phyloP scores from a whole-genome alignment of 2,113 vertebrate species.

The Cyanoramphus novaezelandiae region DNA sequence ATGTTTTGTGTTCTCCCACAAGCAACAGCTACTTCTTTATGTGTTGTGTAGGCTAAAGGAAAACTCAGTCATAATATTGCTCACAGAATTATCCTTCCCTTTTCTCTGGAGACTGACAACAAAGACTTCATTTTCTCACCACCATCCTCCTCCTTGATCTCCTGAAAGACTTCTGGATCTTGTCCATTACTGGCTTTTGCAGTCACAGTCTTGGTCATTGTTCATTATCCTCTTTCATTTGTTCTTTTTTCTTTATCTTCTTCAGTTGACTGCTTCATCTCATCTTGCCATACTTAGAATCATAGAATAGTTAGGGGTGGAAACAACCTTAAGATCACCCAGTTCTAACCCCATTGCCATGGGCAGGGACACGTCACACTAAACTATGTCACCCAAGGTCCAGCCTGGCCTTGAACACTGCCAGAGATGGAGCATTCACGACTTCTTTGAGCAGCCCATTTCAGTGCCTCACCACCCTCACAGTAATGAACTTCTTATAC shows the following conservation, averaged over 20 bases:
- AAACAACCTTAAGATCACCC: not conserved
- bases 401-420: not conserved
- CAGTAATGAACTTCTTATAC: not conserved
- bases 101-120: not conserved
- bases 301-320: not conserved
- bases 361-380: not conserved
- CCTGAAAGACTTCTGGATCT: not conserved
- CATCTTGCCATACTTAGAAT: not conserved
- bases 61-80: not conserved
- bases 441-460: not conserved
- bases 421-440: not conserved
- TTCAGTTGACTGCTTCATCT: not conserved
- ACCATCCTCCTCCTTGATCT: not conserved
- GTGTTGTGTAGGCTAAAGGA: not conserved
- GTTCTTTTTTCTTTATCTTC: not conserved
- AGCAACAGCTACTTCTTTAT: not conserved
- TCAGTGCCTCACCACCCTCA: not conserved
- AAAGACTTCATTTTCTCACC: not conserved
- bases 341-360: not conserved
- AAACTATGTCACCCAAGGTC: not conserved
- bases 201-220: not conserved
- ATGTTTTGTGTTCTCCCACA: not conserved
- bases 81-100: not conserved
- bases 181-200: not conserved
- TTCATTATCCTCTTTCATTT: not conserved